Percentiles rank a stretch among this genome's conserved stretches.
Evolutionary conservation across 2,797 vertebrate genomes (phyloP).

Genomic region (Chelonia mydas): DNA sequence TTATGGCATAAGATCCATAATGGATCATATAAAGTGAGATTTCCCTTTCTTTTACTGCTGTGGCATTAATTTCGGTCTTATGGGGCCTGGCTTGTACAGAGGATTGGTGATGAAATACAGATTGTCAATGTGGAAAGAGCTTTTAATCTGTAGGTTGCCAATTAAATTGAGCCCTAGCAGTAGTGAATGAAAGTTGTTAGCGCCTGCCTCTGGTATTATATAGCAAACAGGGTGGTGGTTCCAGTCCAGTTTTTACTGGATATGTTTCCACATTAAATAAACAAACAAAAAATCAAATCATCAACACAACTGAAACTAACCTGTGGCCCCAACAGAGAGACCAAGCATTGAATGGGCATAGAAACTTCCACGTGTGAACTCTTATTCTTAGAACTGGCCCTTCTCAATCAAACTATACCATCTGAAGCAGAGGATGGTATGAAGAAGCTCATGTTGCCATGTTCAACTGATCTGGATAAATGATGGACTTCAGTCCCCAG

Average conservation of each 20-base stretch:
- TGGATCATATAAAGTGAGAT: conserved; percentile 34
- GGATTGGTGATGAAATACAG: conserved; percentile 17
- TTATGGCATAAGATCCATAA: conserved; percentile 44
- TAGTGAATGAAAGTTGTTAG: conserved; percentile 30
- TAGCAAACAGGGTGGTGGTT: not conserved
- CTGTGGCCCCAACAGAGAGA: not conserved
- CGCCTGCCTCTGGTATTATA: not conserved
- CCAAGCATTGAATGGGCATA: not conserved
- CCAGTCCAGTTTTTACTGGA: not conserved
- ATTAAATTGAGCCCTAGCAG: not conserved
- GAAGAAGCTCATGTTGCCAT: not conserved
- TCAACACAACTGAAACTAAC: not conserved
- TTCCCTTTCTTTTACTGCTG: conserved; percentile 30
- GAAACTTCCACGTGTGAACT: not conserved
- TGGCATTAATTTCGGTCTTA: conserved; percentile 41
- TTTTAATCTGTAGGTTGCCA: not conserved
- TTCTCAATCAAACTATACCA: not conserved
- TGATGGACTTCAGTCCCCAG: rapidly evolving
- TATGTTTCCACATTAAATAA: not conserved
- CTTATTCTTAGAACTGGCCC: not conserved
- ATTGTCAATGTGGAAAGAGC: not conserved
- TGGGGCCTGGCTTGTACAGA: not conserved
- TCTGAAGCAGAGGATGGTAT: rapidly evolving
- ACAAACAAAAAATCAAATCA: not conserved
- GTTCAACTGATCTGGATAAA: not conserved